A percentile compares a stretch with the other conserved stretches of the same genome.
These are phyloP conservation scores for Hydropsyche betteni DNA, from an alignment of 2,888 invertebrate genomes.

Conservation along the genomic window DNA sequence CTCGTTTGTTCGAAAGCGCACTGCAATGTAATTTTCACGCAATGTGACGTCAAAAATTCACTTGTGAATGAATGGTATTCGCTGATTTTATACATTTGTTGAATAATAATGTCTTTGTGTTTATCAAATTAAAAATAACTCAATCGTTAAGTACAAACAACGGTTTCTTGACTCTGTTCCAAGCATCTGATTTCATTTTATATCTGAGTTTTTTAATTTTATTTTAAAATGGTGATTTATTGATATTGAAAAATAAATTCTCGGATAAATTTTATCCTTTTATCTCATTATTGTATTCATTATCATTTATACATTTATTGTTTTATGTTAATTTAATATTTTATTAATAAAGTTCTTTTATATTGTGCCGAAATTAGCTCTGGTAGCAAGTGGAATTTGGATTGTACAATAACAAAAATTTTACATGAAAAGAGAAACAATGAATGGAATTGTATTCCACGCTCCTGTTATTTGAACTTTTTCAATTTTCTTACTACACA, in stretches of 20 bases:
- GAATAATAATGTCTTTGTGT: neutral
- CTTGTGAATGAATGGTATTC: too few relatives aligned
- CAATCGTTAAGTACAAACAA: neutral
- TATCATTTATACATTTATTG: neutral
- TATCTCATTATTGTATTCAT: neutral
- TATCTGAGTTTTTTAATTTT: too few relatives aligned
- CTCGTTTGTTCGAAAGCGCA: neutral
- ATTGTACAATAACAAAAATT: neutral
- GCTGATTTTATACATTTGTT: too few relatives aligned
- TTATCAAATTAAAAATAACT: constrained; percentile 22
- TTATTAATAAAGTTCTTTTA: too few relatives aligned
- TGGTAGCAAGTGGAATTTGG: neutral
- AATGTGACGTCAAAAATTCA: too few relatives aligned
- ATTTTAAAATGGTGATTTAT: too few relatives aligned
- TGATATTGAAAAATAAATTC: too few relatives aligned
- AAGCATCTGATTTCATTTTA: neutral
- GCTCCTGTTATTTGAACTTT: constrained; percentile 1
- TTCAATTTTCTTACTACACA: neutral
- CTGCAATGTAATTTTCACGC: too few relatives aligned
- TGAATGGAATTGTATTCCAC: neutral
- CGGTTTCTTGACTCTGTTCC: constrained; percentile 12
- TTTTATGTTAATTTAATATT: neutral
- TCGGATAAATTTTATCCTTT: too few relatives aligned
- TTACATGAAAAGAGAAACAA: too few relatives aligned
- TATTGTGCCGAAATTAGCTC: neutral